Evolutionary conservation across 2,797 vertebrate genomes (phyloP), one percentile per base, ranked within the genome.

Genomic region (Paratrypauchen microcephalus): DNA sequence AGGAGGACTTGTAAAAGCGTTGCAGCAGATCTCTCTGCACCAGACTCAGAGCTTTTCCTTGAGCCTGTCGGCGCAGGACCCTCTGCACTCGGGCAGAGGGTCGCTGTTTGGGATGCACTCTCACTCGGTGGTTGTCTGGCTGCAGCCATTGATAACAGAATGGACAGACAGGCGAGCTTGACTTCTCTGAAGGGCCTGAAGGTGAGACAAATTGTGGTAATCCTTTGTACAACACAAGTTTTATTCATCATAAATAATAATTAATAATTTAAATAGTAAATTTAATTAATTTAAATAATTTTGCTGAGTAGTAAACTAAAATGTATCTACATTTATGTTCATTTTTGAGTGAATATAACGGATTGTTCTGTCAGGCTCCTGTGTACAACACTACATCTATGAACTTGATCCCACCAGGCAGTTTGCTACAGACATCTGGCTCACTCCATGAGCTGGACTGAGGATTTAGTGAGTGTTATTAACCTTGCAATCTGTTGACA

Each of bases 121-220:
- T 93, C 1, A 97, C 88, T 1, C 89, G 88, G 77, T 86, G 87
- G 76, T 94, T 94, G 75, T 87, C 93, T 3, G 95, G 92, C 81
- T 87, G 82, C 59, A 94, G 88, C 86, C 95, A 94, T 89, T 98
- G 95, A 87, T 91, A 95, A 86, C 97, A 99, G 90, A 92, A 87
- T 0, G 86, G 84, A 83, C 97, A 99, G 32, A 92, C 60, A 13
- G 4, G 78, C 67, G 71, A 80, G 78, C 28, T 87, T 79, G 68
- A n/a, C 65, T 47, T 79, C 68, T 71, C 76, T 58, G 50, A 64
- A 45, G 72, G 26, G 8, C 0, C 83, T 87, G 66, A 69, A 75
- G 12, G 32, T 61, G 5, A 70, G 30, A 70, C 15, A 52, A 59
- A 50, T 45, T 0, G 61, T 66, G 16, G n/a, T 65, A 58, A 64